Conservation (phyloP, 1,140 invertebrate species). For the Metaphire vulgaris region DNA sequence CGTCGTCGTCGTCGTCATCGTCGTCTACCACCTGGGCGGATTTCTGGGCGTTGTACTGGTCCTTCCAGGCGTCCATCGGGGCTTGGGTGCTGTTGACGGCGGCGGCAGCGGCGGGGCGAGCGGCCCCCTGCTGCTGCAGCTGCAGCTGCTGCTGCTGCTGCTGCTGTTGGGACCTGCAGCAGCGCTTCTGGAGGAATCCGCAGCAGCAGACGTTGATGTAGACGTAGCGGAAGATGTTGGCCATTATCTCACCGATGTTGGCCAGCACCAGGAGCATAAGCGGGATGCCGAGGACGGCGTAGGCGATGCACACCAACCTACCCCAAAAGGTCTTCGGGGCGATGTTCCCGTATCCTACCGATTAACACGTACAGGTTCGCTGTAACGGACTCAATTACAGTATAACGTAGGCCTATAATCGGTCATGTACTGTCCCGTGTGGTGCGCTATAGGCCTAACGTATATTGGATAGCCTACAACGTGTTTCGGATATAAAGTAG, state of each 20-base stretch:
- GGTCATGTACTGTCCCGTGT: not conserved
- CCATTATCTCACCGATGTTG: constrained; percentile 93
- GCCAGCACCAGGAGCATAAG: constrained; percentile 87
- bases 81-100: constrained; percentile 33
- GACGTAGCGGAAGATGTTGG: constrained; percentile 81
- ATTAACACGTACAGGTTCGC: not conserved
- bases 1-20: constrained; percentile 45
- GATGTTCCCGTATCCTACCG: constrained; percentile 87
- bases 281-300: constrained; percentile 89
- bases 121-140: no score
- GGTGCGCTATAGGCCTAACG: not conserved
- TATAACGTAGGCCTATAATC: not conserved
- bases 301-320: constrained; percentile 89
- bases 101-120: constrained; percentile 32
- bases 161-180: constrained; percentile 26
- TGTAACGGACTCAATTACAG: not conserved
- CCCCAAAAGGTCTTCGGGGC: constrained; percentile 84
- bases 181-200: constrained; percentile 21
- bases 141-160: constrained; percentile 30
- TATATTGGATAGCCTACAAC: not conserved
- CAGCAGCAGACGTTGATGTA: constrained; percentile 64
- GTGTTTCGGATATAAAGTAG: not conserved
- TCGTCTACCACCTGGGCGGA: constrained; percentile 35
- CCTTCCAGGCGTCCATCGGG: constrained; percentile 23
- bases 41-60: constrained; percentile 21